Conservation (phyloP, 2,113 vertebrate genomes). For the Dolichotis patagonum region DNA sequence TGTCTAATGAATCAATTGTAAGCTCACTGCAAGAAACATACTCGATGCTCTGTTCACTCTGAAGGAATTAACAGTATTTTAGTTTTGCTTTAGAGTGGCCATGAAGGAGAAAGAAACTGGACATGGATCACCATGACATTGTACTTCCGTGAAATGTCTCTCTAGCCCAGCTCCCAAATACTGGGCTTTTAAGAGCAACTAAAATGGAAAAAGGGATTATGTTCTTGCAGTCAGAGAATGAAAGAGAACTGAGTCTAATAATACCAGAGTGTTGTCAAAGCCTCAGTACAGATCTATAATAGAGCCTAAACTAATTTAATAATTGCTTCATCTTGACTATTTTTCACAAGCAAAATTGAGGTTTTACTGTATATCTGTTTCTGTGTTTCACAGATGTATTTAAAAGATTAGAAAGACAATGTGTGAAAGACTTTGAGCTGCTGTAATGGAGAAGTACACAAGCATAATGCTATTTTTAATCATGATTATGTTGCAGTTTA, state of each 20-base stretch:
- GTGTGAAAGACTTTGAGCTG: neutral
- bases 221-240: neutral
- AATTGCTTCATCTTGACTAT: neutral
- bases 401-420: neutral
- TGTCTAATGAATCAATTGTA: conserved; percentile 26
- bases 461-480: neutral
- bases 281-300: neutral
- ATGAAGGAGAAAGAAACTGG: neutral
- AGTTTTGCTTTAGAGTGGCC: neutral
- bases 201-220: neutral
- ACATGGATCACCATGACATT: neutral
- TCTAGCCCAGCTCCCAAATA: neutral
- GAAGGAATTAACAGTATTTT: neutral
- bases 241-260: neutral
- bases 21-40: neutral
- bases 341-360: neutral
- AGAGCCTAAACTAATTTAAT: neutral
- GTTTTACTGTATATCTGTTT: neutral
- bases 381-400: neutral
- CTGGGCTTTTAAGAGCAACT: neutral
- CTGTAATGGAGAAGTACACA: neutral
- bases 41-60: neutral
- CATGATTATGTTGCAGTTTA: neutral
- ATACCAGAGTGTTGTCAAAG: neutral
- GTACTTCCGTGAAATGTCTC: neutral